These are phyloP conservation scores for Dinocampus coccinellae DNA, from an alignment of 2,888 invertebrate species.

Conservation along the genomic window DNA sequence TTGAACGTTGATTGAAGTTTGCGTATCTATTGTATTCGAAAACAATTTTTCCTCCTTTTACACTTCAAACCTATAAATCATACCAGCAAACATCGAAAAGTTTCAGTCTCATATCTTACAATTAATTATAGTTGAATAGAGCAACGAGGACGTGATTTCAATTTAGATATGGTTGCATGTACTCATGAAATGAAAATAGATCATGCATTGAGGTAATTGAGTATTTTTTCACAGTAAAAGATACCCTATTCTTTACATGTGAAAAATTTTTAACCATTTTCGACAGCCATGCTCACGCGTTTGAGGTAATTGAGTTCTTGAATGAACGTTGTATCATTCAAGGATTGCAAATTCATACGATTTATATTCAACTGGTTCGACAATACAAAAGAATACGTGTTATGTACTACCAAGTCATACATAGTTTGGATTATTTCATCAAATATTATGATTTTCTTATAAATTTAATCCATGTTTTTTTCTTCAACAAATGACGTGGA, in stretches of 20 bases:
- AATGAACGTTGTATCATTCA: too few species aligned
- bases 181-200: not conserved
- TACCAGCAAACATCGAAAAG: conserved; percentile 11
- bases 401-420: too few species aligned
- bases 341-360: too few species aligned
- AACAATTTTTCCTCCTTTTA: not conserved
- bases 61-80: not conserved
- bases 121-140: conserved; percentile 23
- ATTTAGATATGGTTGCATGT: conserved; percentile 3
- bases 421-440: too few species aligned
- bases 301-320: too few species aligned
- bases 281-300: not conserved
- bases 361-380: too few species aligned
- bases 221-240: not conserved
- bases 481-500: too few species aligned
- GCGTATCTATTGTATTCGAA: conserved; percentile 25
- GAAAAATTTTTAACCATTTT: not conserved
- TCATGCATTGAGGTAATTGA: not conserved
- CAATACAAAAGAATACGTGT: too few species aligned
- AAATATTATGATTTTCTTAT: too few species aligned
- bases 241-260: not conserved
- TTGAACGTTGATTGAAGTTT: conserved; percentile 28
- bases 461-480: too few species aligned
- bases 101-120: conserved; percentile 1
- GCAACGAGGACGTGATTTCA: conserved; percentile 19